Percentiles rank a stretch among this genome's conserved stretches.
Evolutionary conservation across 2,888 invertebrate species (phyloP).

Genomic region (Atethmia centrago): DNA sequence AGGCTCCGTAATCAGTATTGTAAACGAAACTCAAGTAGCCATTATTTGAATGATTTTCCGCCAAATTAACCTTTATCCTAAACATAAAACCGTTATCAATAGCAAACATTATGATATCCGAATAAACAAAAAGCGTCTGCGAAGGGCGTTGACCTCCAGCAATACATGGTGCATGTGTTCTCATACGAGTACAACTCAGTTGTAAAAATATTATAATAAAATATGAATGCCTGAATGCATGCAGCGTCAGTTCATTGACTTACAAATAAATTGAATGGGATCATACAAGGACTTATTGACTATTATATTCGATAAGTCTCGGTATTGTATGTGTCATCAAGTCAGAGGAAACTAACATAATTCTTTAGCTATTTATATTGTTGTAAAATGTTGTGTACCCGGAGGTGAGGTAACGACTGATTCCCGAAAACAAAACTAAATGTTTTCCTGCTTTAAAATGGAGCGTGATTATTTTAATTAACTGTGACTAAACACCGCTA

Average conservation of each 20-base stretch:
- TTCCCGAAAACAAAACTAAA: not conserved
- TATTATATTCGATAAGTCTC: constrained; percentile 33
- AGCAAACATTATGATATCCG: constrained; percentile 66
- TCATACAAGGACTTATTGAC: constrained; percentile 55
- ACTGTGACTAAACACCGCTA: constrained; percentile 1
- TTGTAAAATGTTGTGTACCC: constrained; percentile 19
- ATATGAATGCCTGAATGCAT: constrained; percentile 57
- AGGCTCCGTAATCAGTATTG: not conserved
- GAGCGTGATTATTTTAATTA: constrained; percentile 15
- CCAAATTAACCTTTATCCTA: constrained; percentile 39
- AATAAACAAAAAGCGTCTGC: constrained; percentile 68
- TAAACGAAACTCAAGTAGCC: constrained; percentile 8
- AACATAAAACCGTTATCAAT: constrained; percentile 43
- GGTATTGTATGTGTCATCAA: constrained; percentile 7
- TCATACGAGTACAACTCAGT: constrained; percentile 50
- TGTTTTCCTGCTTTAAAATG: constrained; percentile 36
- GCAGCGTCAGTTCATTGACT: constrained; percentile 59
- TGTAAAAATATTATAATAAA: constrained; percentile 66
- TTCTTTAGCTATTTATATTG: not conserved
- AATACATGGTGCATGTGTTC: constrained; percentile 60
- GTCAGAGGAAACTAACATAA: constrained; percentile 8
- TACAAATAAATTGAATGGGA: constrained; percentile 57
- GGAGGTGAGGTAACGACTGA: constrained; percentile 1
- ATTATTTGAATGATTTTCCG: constrained; percentile 22
- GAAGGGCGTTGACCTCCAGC: constrained; percentile 72